A percentile compares a stretch with the other conserved stretches of the same genome.
phyloP scores from a whole-genome alignment of 92 coral and sea anemone species.

The Bergia puertoricense region DNA sequence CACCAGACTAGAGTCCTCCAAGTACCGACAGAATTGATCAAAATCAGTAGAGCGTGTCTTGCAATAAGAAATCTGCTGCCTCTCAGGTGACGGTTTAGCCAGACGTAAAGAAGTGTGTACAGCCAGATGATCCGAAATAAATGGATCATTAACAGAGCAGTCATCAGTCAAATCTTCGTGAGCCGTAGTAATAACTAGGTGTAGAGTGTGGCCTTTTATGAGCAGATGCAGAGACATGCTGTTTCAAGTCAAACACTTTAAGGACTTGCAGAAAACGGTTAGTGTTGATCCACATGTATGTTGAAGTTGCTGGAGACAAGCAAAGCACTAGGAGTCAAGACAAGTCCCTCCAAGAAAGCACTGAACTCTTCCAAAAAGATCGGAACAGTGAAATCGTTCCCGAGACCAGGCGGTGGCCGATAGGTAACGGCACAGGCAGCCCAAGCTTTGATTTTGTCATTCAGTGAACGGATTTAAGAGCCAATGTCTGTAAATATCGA shows the following conservation, averaged over 20 bases:
- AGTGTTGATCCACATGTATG: constrained; percentile 34
- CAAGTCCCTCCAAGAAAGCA: constrained; percentile 53
- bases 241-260: constrained; percentile 39
- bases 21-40: constrained; percentile 9
- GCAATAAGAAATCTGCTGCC: constrained; percentile 13
- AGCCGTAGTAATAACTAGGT: constrained; percentile 43
- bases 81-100: constrained; percentile 24
- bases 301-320: constrained; percentile 28
- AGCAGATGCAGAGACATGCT: constrained; percentile 39
- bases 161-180: constrained; percentile 34
- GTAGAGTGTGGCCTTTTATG: constrained; percentile 42
- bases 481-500: too few species aligned
- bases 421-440: constrained; percentile 29
- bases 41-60: constrained; percentile 5
- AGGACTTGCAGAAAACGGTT: constrained; percentile 41
- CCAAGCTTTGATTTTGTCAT: not conserved
- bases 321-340: constrained; percentile 47
- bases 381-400: constrained; percentile 45
- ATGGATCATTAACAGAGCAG: constrained; percentile 34
- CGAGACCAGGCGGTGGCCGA: constrained; percentile 37
- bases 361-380: constrained; percentile 55
- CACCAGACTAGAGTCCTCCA: constrained; percentile 8
- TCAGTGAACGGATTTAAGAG: not conserved
- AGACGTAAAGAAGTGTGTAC: constrained; percentile 25
- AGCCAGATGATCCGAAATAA: constrained; percentile 41